phyloP scores from a whole-genome alignment of 2,113 vertebrate genomes.

The Vanacampus margaritifer region DNA sequence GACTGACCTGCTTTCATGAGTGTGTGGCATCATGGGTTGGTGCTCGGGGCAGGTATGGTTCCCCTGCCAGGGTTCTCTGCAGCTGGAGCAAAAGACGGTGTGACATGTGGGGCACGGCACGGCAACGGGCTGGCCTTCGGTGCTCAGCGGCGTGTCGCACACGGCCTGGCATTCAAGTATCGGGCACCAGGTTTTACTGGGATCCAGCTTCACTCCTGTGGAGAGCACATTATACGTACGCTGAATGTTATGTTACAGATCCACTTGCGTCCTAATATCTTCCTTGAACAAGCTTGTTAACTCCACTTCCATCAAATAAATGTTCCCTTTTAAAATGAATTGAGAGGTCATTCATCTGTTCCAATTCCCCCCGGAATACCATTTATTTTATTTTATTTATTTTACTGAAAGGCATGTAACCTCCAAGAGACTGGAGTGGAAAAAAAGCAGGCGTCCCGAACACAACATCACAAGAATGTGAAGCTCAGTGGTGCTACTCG shows the following conservation, averaged over 20 bases:
- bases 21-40: slow-evolving; percentile 56
- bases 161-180: slow-evolving; percentile 84
- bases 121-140: slow-evolving; percentile 64
- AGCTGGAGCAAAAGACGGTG: slow-evolving; percentile 83
- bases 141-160: slow-evolving; percentile 68
- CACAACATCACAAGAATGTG: slow-evolving; percentile 26
- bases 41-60: slow-evolving; percentile 74
- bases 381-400: neutral
- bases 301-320: neutral
- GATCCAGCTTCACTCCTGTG: slow-evolving; percentile 89
- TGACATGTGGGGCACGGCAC: slow-evolving; percentile 81
- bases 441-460: neutral
- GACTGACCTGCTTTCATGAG: slow-evolving; percentile 79
- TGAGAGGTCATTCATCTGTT: neutral
- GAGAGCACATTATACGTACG: neutral
- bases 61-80: slow-evolving; percentile 80
- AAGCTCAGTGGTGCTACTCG: slow-evolving; percentile 17
- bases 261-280: neutral
- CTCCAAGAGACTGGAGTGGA: neutral
- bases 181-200: slow-evolving; percentile 87
- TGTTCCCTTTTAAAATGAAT: neutral
- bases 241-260: neutral
- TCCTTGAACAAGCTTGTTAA: neutral
- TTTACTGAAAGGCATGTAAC: neutral
- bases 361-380: neutral